These are phyloP conservation scores for Lampropteryx suffumata DNA, from an alignment of 2,888 invertebrate genomes.

Conservation along the genomic window DNA sequence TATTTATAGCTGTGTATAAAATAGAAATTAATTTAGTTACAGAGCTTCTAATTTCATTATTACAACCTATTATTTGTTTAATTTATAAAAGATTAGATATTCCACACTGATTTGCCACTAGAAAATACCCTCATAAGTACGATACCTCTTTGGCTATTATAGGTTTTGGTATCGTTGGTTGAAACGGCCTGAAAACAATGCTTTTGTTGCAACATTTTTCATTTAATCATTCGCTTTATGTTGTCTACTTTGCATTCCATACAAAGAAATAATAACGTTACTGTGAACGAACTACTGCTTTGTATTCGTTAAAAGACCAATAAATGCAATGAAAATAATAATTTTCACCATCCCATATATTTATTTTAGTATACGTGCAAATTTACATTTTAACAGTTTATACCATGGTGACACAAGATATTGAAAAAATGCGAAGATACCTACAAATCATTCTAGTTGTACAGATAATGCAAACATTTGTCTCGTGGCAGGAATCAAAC, in stretches of 20 bases:
- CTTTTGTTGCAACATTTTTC: neutral
- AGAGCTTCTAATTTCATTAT: no score
- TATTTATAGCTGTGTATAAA: no score
- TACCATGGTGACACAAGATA: no score
- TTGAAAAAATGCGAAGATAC: no score
- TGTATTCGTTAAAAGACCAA: slow-evolving; percentile 21
- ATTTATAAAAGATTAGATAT: no score
- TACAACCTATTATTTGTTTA: no score
- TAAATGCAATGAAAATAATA: slow-evolving; percentile 19
- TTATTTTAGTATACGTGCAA: no score
- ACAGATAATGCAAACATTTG: no score
- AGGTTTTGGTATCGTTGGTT: slow-evolving; percentile 7
- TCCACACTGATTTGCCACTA: neutral
- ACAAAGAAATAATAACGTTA: slow-evolving; percentile 22
- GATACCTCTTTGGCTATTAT: slow-evolving; percentile 31
- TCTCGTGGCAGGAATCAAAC: no score
- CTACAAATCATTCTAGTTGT: no score
- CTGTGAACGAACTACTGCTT: slow-evolving; percentile 14
- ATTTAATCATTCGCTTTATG: slow-evolving; percentile 10
- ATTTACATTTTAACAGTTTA: no score
- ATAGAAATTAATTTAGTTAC: no score
- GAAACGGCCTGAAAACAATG: neutral
- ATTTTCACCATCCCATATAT: slow-evolving; percentile 21
- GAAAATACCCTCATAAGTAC: slow-evolving; percentile 31
- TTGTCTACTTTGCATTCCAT: slow-evolving; percentile 21